Evolutionary conservation across 2,797 vertebrate genomes (phyloP).

Genomic region (Nannoperca obscura): DNA sequence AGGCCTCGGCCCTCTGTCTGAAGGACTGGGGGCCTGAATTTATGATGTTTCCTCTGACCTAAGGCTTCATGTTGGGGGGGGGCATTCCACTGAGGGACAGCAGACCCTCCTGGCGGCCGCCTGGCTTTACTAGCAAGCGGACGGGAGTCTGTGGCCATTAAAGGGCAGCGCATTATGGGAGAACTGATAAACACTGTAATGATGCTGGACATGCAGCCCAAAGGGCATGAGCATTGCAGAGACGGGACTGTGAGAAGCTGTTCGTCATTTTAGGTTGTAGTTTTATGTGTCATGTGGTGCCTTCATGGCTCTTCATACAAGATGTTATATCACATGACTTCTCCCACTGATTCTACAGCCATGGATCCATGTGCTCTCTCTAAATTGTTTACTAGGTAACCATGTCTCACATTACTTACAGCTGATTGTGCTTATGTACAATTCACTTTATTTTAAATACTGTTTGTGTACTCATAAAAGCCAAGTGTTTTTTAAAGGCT

Average conservation of each 20-base stretch:
- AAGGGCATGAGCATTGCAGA: constrained; percentile 25
- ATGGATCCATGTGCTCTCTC: constrained; percentile 44
- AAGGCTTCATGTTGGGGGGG: constrained; percentile 85
- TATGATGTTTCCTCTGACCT: constrained; percentile 90
- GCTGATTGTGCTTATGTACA: constrained; percentile 81
- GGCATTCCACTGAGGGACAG: constrained; percentile 88
- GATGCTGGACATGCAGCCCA: constrained; percentile 46
- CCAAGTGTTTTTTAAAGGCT: constrained; percentile 73
- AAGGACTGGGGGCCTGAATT: constrained; percentile 87
- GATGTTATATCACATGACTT: not conserved
- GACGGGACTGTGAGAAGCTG: not conserved
- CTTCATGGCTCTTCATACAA: not conserved
- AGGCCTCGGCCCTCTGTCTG: constrained; percentile 82
- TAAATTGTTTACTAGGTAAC: constrained; percentile 68
- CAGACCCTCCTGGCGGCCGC: constrained; percentile 83
- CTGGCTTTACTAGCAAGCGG: constrained; percentile 85
- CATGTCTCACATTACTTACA: constrained; percentile 64
- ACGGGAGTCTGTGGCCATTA: constrained; percentile 68
- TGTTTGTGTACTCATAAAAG: constrained; percentile 77
- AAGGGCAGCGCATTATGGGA: constrained; percentile 50
- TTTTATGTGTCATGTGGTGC: not conserved
- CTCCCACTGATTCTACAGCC: constrained; percentile 4
- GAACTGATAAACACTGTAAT: constrained; percentile 69
- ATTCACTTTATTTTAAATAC: constrained; percentile 81
- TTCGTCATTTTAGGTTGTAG: not conserved